phyloP scores from a whole-genome alignment of 2,113 vertebrate genomes.

The Gavialis gangeticus region DNA sequence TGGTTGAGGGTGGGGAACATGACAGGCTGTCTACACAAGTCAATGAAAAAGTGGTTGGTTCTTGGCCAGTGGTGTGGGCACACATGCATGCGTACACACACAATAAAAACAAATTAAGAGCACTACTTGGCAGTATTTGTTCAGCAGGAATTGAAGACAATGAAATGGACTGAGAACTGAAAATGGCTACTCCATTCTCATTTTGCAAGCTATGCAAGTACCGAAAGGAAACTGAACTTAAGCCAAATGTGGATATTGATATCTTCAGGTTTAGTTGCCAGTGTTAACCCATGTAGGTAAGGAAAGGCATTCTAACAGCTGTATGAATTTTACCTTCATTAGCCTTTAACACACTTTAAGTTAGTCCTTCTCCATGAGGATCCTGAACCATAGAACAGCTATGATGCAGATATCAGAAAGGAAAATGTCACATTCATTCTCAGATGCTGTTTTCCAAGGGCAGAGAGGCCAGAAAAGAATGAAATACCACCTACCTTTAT shows the following conservation, averaged over 20 bases:
- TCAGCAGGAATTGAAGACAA: no score
- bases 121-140: no score
- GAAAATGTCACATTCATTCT: not conserved
- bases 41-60: no score
- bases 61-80: no score
- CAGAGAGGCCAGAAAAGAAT: not conserved
- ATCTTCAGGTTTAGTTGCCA: not conserved
- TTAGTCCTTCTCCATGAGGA: not conserved
- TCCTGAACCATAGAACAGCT: not conserved
- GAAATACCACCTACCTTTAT: constrained; percentile 89
- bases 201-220: not conserved
- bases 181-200: no score
- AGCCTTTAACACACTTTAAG: not conserved
- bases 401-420: not conserved
- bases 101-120: no score
- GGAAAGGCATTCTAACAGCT: not conserved
- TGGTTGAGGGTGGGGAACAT: no score
- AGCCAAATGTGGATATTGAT: not conserved
- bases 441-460: not conserved
- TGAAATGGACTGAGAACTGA: no score
- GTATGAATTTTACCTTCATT: not conserved
- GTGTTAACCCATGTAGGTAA: not conserved
- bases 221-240: not conserved
- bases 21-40: no score
- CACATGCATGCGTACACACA: no score